Evolutionary conservation across 2,113 vertebrate species (phyloP).

Genomic region (Rutilus rutilus): DNA sequence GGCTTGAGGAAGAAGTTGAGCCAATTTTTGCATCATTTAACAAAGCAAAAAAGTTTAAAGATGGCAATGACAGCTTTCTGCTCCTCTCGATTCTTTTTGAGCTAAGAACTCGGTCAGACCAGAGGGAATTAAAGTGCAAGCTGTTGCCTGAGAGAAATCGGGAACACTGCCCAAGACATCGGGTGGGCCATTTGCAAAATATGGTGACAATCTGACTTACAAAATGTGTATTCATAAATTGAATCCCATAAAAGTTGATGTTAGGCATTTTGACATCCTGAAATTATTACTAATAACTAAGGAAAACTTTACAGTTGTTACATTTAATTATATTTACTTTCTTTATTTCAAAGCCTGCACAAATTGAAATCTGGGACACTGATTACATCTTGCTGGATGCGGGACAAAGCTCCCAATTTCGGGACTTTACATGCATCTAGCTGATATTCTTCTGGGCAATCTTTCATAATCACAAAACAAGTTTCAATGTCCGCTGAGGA

Average conservation of each 20-base stretch:
- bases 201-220: conserved; percentile 3
- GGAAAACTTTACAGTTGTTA: not conserved
- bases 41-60: conserved; percentile 21
- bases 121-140: conserved; percentile 34
- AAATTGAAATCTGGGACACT: too few species aligned
- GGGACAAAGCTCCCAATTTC: too few species aligned
- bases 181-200: not conserved
- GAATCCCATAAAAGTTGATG: not conserved
- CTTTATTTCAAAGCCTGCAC: too few species aligned
- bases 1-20: not conserved
- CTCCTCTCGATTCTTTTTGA: not conserved
- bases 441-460: too few species aligned
- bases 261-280: not conserved
- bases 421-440: too few species aligned
- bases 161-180: conserved; percentile 19
- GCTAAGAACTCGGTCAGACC: conserved; percentile 4
- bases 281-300: not conserved
- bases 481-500: too few species aligned
- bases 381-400: too few species aligned
- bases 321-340: not conserved
- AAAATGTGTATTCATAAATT: conserved; percentile 7
- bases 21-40: conserved; percentile 28
- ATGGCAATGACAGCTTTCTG: conserved; percentile 18
- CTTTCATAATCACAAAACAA: too few species aligned
- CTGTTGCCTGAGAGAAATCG: conserved; percentile 18